These are phyloP conservation scores for Chrysodeixis includens DNA, from an alignment of 2,888 invertebrate genomes.

Conservation along the genomic window DNA sequence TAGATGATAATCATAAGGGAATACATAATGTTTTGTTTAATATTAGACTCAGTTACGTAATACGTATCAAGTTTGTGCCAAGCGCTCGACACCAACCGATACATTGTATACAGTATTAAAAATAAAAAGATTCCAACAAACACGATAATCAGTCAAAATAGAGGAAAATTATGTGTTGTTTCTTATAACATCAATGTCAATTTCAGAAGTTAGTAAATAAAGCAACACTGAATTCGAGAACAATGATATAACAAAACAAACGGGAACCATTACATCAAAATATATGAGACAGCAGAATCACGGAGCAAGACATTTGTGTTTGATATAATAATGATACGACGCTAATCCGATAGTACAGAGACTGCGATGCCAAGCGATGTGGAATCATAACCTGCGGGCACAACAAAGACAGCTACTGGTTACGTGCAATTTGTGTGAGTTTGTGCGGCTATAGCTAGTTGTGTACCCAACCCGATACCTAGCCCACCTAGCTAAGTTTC, in stretches of 20 bases:
- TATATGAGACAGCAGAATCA: not conserved
- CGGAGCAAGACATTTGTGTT: not conserved
- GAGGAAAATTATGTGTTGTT: slow-evolving; percentile 13
- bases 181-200: slow-evolving; percentile 9
- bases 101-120: slow-evolving; percentile 36
- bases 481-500: slow-evolving; percentile 16
- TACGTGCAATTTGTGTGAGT: not conserved
- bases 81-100: slow-evolving; percentile 13
- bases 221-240: not conserved
- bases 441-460: not conserved
- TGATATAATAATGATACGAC: slow-evolving; percentile 13
- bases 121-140: slow-evolving; percentile 16
- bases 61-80: slow-evolving; percentile 5
- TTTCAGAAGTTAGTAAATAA: not conserved
- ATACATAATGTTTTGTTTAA: slow-evolving; percentile 23
- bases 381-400: not conserved
- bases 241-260: not conserved
- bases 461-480: slow-evolving; percentile 9
- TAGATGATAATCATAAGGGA: not conserved
- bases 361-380: not conserved
- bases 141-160: slow-evolving; percentile 19
- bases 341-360: slow-evolving; percentile 8
- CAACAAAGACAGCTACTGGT: not conserved
- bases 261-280: not conserved
- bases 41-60: slow-evolving; percentile 22